Evolutionary conservation across 2,888 invertebrate genomes (phyloP).

Genomic region (Cosmorhoe ocellata): DNA sequence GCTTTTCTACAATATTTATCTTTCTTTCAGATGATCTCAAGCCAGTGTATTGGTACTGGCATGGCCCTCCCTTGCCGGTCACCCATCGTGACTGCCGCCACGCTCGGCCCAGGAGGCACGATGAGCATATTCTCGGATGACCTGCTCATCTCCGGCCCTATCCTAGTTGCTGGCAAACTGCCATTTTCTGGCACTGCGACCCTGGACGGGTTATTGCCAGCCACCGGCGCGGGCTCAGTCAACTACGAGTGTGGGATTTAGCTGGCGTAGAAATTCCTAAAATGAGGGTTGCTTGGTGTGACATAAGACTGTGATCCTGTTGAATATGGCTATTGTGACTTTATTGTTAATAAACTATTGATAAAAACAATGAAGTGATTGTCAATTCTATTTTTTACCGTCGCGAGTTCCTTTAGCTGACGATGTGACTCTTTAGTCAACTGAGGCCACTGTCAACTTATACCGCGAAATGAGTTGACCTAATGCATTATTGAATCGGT

Average conservation of each 20-base stretch:
- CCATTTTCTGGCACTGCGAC: conserved; percentile 41
- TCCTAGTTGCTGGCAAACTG: conserved; percentile 38
- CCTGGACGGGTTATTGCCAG: conserved; percentile 41
- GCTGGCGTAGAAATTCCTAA: no score
- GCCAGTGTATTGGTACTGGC: conserved; percentile 11
- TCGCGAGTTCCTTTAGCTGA: no score
- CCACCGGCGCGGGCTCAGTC: conserved; percentile 20
- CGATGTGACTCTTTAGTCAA: no score
- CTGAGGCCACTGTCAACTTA: no score
- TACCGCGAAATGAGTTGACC: no score
- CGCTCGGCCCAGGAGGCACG: conserved; percentile 11
- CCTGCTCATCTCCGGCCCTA: conserved; percentile 32
- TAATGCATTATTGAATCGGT: no score
- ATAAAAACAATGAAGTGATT: no score
- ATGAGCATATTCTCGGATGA: conserved; percentile 35
- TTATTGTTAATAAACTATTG: no score
- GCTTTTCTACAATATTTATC: not conserved
- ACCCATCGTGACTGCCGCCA: not conserved
- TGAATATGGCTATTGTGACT: not conserved
- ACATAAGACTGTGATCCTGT: no score
- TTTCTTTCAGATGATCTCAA: conserved; percentile 17
- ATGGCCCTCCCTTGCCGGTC: not conserved
- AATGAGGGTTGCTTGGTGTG: no score
- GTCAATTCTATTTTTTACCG: no score
- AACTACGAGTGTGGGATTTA: conserved; percentile 22